Conservation (phyloP, 2,888 invertebrate genomes). For the Kryphioiulus occultus region DNA sequence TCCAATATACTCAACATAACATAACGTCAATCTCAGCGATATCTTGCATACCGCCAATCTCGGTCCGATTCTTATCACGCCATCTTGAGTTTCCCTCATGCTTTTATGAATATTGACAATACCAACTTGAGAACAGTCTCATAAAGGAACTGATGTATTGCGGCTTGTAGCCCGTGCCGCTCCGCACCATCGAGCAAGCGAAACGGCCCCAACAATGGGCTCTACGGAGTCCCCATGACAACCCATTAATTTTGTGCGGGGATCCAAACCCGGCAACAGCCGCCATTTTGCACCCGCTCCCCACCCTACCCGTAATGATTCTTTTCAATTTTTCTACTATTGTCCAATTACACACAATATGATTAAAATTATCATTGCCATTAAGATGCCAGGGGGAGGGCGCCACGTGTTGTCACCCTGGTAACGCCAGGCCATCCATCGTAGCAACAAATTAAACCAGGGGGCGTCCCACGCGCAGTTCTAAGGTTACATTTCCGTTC, state of each 20-base stretch:
- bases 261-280: constrained; percentile 10
- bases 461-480: neutral
- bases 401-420: constrained; percentile 15
- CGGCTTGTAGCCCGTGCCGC: neutral
- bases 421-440: neutral
- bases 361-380: constrained; percentile 23
- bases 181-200: neutral
- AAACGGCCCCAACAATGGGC: neutral
- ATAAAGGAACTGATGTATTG: neutral
- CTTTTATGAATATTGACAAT: too few species aligned
- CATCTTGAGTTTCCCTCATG: too few species aligned
- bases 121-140: too few species aligned
- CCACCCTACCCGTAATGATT: constrained; percentile 13
- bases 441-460: constrained; percentile 15
- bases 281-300: neutral
- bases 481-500: constrained; percentile 2
- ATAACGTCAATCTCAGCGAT: too few species aligned
- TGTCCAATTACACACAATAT: constrained; percentile 23
- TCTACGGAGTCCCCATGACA: constrained; percentile 3
- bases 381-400: constrained; percentile 15
- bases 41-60: too few species aligned
- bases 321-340: constrained; percentile 11
- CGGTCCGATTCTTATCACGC: too few species aligned
- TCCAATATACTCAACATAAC: too few species aligned
- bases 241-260: neutral